These are phyloP conservation scores for Callipepla squamata DNA, from an alignment of 2,113 vertebrate genomes.

Conservation along the genomic window DNA sequence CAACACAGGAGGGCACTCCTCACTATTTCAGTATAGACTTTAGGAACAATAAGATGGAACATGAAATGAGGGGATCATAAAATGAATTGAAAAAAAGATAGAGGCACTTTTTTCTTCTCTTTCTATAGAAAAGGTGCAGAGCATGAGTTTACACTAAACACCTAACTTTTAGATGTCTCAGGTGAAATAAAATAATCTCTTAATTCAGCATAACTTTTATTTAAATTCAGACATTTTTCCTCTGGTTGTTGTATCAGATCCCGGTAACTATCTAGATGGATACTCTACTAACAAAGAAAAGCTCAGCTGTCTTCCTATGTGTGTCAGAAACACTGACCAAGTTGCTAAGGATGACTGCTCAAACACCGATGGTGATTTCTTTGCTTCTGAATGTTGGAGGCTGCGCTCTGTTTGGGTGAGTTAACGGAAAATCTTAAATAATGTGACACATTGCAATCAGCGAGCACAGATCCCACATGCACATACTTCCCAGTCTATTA, in stretches of 20 bases:
- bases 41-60: not conserved
- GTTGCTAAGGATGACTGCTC: not conserved
- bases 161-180: not conserved
- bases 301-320: not conserved
- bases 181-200: not conserved
- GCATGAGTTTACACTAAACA: not conserved
- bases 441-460: fast-evolving
- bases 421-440: not conserved
- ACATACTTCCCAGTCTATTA: not conserved
- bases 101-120: too few species aligned
- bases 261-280: not conserved
- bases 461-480: not conserved
- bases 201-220: not conserved
- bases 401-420: fast-evolving
- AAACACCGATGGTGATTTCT: not conserved
- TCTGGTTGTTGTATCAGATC: not conserved
- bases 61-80: not conserved
- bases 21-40: not conserved
- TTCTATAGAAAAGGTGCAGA: not conserved
- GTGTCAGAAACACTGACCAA: not conserved
- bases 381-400: fast-evolving
- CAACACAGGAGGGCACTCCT: not conserved
- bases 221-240: not conserved
- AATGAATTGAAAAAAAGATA: too few species aligned
- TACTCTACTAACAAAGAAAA: not conserved